Conservation (phyloP, 1,140 invertebrate genomes). For the Tribolium madens region DNA sequence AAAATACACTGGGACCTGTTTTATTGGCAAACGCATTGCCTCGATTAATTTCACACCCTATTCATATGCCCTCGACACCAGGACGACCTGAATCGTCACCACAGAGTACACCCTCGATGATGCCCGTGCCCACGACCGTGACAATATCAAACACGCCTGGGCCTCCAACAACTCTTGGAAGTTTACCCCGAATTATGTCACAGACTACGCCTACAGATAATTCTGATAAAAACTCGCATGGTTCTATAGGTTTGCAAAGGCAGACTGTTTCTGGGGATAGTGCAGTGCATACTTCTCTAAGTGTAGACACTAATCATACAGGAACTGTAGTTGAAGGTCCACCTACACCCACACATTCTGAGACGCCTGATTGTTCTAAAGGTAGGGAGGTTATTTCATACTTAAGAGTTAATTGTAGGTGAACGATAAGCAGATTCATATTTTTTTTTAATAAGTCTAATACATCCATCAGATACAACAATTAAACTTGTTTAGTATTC, state of each 20-base stretch:
- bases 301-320: conserved; percentile 71
- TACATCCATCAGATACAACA: no score
- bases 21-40: conserved; percentile 78
- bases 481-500: no score
- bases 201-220: conserved; percentile 36
- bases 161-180: conserved; percentile 63
- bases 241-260: conserved; percentile 65
- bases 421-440: no score
- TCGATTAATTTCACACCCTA: conserved; percentile 72
- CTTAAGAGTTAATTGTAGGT: neutral
- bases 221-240: conserved; percentile 67
- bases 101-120: conserved; percentile 66
- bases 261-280: conserved; percentile 63
- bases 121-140: conserved; percentile 56
- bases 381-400: conserved; percentile 51
- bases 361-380: conserved; percentile 73
- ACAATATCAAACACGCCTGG: conserved; percentile 70
- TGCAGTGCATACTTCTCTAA: conserved; percentile 65
- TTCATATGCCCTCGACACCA: conserved; percentile 52
- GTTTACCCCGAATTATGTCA: conserved; percentile 62
- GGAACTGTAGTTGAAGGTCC: conserved; percentile 69
- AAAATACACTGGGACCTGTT: conserved; percentile 67
- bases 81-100: conserved; percentile 58
- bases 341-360: conserved; percentile 78
- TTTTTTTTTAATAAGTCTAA: no score